Evolutionary conservation across 2,888 invertebrate genomes (phyloP), one percentile per base, ranked within the genome.

Genomic region (Archaeoteleia sp.): DNA sequence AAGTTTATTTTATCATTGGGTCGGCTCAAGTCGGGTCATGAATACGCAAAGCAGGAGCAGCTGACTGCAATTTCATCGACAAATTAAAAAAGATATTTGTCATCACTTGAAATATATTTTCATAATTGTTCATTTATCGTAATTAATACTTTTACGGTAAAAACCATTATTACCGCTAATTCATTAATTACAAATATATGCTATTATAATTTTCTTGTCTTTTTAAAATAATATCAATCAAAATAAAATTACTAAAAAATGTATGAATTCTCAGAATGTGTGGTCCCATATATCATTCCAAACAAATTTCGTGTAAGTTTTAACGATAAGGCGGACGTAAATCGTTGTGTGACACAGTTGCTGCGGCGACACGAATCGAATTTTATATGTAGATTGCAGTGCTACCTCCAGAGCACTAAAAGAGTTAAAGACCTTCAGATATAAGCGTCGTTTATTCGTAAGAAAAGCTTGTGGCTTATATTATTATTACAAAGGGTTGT

Each of bases 401-500:
- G 71, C 72, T 76, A 74, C n/a, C 72, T 72, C 67, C 70, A 69
- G 74, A 70, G 75, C 78, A 78, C 74, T 77, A 78, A 81, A 80
- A 62, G 75, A 72, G 73, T 78, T 79, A 75, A 80, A 76, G 75
- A 78, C 73, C 78, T 75, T 74, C 78, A 77, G 77, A n/a, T 77
- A 82, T 79, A 76, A 75, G 75, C 74, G 81, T 80, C 79, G 81
- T 81, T 82, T 77, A 73, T 79, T 72, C 80, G 81, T 79, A 81
- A 82, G 76, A 78, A 79, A 75, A 75, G 81, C 79, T 37, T 62
- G 66, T 70, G 67, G 67, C 67, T 60, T 66, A 67, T 75, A 78
- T 80, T 81, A 78, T 80, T 80, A 81, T 83, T 80, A 78, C 79
- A 77, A 79, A 82, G 82, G 80, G 76, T 74, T 78, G 79, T 70